Conservation (phyloP, 92 coral and sea anemone species). For the Siderastrea radians region DNA sequence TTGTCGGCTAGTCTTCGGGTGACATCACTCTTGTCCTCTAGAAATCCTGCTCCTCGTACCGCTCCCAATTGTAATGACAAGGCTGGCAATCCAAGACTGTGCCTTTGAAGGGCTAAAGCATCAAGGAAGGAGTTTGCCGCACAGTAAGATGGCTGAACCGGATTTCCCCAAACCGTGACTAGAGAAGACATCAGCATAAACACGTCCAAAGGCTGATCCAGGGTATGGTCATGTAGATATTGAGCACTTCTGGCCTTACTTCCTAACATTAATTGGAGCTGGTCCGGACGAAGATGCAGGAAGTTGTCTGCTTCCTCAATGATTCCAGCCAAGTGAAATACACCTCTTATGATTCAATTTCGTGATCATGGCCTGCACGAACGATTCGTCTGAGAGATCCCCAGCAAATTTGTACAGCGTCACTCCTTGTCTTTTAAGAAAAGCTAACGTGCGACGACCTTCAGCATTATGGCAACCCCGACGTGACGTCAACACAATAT, state of each 20-base stretch:
- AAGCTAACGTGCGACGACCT: slow-evolving; percentile 40
- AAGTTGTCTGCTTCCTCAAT: slow-evolving; percentile 2
- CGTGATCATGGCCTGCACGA: slow-evolving; percentile 36
- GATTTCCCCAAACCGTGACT: slow-evolving; percentile 46
- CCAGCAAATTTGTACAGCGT: slow-evolving; percentile 45
- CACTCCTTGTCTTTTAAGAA: slow-evolving; percentile 53
- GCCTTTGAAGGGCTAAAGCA: slow-evolving; percentile 55
- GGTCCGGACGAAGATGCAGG: neutral
- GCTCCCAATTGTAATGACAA: slow-evolving; percentile 74
- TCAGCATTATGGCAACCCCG: slow-evolving; percentile 49
- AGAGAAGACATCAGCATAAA: slow-evolving; percentile 66
- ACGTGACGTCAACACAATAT: slow-evolving; percentile 51
- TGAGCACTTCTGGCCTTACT: slow-evolving; percentile 32
- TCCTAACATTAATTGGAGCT: slow-evolving; percentile 5
- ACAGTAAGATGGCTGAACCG: slow-evolving; percentile 64
- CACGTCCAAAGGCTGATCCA: slow-evolving; percentile 62
- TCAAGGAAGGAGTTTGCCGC: slow-evolving; percentile 69
- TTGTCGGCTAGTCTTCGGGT: slow-evolving; percentile 24
- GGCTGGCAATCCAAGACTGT: slow-evolving; percentile 67
- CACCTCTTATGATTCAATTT: slow-evolving; percentile 36
- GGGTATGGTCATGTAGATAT: slow-evolving; percentile 64
- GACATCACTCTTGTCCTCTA: slow-evolving; percentile 40
- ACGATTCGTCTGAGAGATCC: slow-evolving; percentile 53
- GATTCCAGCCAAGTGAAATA: slow-evolving; percentile 16
- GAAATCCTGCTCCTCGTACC: slow-evolving; percentile 66